phyloP scores from a whole-genome alignment of 2,888 invertebrate species.

The Pterobdella sp. region DNA sequence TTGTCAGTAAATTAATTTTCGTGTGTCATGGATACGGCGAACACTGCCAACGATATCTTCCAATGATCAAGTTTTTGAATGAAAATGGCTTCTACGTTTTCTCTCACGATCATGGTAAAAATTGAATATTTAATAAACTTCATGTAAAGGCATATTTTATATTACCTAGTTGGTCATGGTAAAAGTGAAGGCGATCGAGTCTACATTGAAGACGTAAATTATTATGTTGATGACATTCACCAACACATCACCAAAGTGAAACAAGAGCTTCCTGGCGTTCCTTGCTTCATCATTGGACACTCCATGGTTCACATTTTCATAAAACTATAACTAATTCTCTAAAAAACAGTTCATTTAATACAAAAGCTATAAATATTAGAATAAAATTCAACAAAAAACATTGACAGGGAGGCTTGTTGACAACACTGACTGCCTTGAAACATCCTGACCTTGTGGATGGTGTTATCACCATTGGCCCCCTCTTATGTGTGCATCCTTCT shows the following conservation, averaged over 20 bases:
- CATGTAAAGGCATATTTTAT: background rate
- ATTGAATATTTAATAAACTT: background rate
- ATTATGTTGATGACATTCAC: constrained; percentile 49
- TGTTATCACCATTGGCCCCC: background rate
- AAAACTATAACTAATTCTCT: background rate
- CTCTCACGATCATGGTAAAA: constrained; percentile 46
- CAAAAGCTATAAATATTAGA: background rate
- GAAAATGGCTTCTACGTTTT: constrained; percentile 42
- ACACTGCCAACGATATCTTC: constrained; percentile 43
- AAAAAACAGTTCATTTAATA: background rate
- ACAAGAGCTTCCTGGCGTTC: constrained; percentile 44
- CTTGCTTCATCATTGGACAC: constrained; percentile 52
- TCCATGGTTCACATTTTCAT: constrained; percentile 49
- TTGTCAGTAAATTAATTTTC: constrained; percentile 44
- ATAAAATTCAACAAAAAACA: background rate
- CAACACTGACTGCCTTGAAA: background rate
- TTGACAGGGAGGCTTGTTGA: background rate
- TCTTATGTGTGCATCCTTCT: background rate
- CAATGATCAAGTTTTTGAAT: constrained; percentile 41
- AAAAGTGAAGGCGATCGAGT: constrained; percentile 51
- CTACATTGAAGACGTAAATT: constrained; percentile 45
- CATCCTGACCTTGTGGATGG: background rate
- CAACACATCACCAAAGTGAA: constrained; percentile 47
- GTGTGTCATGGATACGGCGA: constrained; percentile 45
- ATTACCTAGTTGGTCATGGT: constrained; percentile 52